Percentiles rank a stretch among this genome's conserved stretches.
Evolutionary conservation across 2,797 vertebrate species (phyloP).

Genomic region (Rhincodon typus): DNA sequence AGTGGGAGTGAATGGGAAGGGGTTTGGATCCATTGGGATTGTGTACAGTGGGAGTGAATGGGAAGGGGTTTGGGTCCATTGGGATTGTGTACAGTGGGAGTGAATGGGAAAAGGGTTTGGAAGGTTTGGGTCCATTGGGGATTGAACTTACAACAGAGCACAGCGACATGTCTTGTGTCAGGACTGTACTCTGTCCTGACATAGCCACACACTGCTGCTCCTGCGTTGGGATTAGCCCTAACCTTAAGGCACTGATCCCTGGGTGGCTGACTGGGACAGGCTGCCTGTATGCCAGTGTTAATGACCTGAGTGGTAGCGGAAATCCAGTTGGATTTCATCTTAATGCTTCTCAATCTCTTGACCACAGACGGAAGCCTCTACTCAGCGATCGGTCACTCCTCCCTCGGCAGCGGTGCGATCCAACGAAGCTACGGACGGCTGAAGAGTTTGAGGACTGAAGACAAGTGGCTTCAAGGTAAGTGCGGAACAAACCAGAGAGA

Average conservation of each 20-base stretch:
- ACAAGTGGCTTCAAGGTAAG: constrained; percentile 14
- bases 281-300: not conserved
- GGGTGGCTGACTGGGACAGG: not conserved
- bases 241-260: not conserved
- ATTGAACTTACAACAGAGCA: not conserved
- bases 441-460: not conserved
- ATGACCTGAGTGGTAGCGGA: not conserved
- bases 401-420: not conserved
- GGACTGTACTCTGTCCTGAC: too few species aligned
- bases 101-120: too few species aligned
- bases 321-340: not conserved
- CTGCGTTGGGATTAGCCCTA: not conserved
- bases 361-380: not conserved
- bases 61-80: too few species aligned
- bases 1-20: too few species aligned
- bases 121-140: too few species aligned
- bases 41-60: too few species aligned
- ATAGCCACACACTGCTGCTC: too few species aligned
- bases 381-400: not conserved
- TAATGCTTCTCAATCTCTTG: not conserved
- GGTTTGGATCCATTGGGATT: too few species aligned
- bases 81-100: too few species aligned
- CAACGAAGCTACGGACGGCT: not conserved
- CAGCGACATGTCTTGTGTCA: not conserved
- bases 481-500: not conserved